Conservation (phyloP, 1,140 invertebrate genomes). For the Leucophenga varia region DNA sequence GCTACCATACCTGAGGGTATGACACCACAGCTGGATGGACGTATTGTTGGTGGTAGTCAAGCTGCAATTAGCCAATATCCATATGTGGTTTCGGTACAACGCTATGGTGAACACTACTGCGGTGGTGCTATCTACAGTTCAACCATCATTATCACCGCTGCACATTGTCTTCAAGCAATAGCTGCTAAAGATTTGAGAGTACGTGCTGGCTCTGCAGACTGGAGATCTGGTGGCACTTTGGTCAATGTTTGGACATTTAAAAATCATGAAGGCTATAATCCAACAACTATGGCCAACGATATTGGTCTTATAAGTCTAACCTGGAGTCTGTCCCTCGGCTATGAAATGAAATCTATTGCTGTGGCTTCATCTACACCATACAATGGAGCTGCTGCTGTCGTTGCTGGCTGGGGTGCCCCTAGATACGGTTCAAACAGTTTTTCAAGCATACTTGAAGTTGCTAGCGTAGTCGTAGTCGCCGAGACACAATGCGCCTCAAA, state of each 20-base stretch:
- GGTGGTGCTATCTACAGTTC: slow-evolving; percentile 60
- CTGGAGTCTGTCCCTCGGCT: not conserved
- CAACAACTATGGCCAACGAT: slow-evolving; percentile 42
- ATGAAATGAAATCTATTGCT: not conserved
- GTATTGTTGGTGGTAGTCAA: slow-evolving; percentile 10
- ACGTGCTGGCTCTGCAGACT: slow-evolving; percentile 13
- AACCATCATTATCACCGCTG: slow-evolving; percentile 60
- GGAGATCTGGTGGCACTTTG: slow-evolving; percentile 1
- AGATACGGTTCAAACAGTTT: not conserved
- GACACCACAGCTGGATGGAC: slow-evolving; percentile 11
- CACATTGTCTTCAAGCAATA: slow-evolving; percentile 58
- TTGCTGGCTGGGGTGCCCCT: slow-evolving; percentile 15
- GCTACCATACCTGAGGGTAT: slow-evolving; percentile 9
- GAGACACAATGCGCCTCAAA: slow-evolving; percentile 1
- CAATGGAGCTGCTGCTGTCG: no score
- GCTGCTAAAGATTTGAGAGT: slow-evolving; percentile 6
- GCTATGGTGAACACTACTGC: slow-evolving; percentile 46
- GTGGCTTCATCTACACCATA: slow-evolving; percentile 5
- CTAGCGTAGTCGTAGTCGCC: slow-evolving; percentile 10
- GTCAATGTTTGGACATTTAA: not conserved
- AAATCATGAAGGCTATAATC: not conserved
- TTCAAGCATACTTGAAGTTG: slow-evolving; percentile 11
- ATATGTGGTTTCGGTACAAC: slow-evolving; percentile 5
- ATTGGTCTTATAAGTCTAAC: slow-evolving; percentile 56
- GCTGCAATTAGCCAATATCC: slow-evolving; percentile 1